Conservation (phyloP, 2,888 invertebrate genomes). For the Bellardia bayeri region DNA sequence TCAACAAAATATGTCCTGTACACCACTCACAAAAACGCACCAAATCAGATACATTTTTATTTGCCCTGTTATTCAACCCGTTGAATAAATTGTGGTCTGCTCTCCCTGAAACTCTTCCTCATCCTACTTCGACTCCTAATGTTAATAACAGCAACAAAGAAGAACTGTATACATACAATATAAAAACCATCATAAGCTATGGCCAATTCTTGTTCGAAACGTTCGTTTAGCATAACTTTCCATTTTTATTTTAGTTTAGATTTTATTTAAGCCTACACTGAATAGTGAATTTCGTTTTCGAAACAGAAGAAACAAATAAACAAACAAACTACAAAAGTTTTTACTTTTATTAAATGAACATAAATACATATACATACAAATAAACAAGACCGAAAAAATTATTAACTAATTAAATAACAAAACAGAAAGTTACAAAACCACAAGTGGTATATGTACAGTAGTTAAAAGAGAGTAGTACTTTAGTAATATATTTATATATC, state of each 20-base stretch:
- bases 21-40: neutral
- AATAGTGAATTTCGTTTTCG: constrained; percentile 68
- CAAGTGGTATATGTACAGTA: constrained; percentile 80
- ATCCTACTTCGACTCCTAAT: neutral
- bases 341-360: constrained; percentile 53
- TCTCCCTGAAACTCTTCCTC: neutral
- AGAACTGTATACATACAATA: neutral
- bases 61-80: neutral
- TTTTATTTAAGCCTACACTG: constrained; percentile 64
- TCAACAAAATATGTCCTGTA: constrained; percentile 18
- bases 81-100: neutral
- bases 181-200: constrained; percentile 47
- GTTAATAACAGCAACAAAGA: constrained; percentile 32
- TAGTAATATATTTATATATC: constrained; percentile 58
- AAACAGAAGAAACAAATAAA: constrained; percentile 46
- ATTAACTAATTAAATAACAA: constrained; percentile 51
- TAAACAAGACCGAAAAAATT: constrained; percentile 48
- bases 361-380: constrained; percentile 15
- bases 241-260: constrained; percentile 65
- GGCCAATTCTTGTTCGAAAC: constrained; percentile 63
- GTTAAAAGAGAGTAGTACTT: constrained; percentile 77
- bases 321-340: constrained; percentile 41
- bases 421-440: constrained; percentile 64
- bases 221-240: constrained; percentile 65
- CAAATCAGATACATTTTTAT: neutral